Evolutionary conservation across 2,113 vertebrate genomes (phyloP).

Genomic region (Ictidomys tridecemlineatus): DNA sequence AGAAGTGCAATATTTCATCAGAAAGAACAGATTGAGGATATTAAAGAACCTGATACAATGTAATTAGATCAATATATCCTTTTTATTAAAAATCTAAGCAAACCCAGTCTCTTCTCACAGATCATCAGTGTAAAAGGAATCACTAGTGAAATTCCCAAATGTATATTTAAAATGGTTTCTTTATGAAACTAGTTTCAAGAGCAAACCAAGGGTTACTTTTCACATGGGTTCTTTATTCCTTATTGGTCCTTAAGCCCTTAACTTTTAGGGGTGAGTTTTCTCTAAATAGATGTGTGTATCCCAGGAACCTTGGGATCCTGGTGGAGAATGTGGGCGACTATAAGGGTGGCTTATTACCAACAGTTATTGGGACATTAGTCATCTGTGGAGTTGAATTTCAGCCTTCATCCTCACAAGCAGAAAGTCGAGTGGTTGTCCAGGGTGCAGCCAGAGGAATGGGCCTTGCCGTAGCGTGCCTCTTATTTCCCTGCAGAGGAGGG

Average conservation of each 20-base stretch:
- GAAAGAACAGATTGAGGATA: constrained; percentile 59
- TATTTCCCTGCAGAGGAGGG: background rate
- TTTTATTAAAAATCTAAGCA: constrained; percentile 64
- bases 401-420: background rate
- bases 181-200: constrained; percentile 23
- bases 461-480: accelerated
- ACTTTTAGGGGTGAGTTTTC: constrained; percentile 26
- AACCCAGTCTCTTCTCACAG: constrained; percentile 15
- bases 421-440: background rate
- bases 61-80: constrained; percentile 51
- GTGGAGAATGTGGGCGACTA: background rate
- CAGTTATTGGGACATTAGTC: constrained; percentile 14
- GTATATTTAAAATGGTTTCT: constrained; percentile 63
- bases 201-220: constrained; percentile 43
- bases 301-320: background rate
- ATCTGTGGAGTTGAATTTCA: background rate
- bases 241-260: background rate
- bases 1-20: constrained; percentile 59
- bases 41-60: constrained; percentile 65
- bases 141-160: constrained; percentile 55
- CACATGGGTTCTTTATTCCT: constrained; percentile 1
- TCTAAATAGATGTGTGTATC: constrained; percentile 20
- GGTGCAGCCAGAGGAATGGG: background rate
- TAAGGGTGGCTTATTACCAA: background rate
- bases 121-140: background rate